Conservation (phyloP, 2,888 invertebrate genomes). For the Trachelus tabidus region DNA sequence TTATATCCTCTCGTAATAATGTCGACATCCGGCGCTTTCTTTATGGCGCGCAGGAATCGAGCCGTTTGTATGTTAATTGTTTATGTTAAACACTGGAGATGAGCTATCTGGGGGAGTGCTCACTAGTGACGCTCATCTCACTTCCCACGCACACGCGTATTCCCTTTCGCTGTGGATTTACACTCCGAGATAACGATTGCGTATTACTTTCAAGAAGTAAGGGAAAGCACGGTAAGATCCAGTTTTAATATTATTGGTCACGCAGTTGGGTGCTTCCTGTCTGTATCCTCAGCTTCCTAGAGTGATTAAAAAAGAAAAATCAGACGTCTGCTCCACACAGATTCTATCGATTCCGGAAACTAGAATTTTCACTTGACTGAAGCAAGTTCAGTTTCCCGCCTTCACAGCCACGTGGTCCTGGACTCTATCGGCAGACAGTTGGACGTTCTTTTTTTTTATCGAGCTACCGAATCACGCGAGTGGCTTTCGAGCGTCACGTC, state of each 20-base stretch:
- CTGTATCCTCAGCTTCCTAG: neutral
- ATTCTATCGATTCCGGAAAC: neutral
- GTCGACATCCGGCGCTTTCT: conserved; percentile 6
- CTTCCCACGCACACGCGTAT: neutral
- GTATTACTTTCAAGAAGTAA: neutral
- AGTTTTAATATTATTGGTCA: neutral
- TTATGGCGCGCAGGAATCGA: conserved; percentile 7
- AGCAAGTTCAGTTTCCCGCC: neutral
- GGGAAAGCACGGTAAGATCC: neutral
- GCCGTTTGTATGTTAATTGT: conserved; percentile 36
- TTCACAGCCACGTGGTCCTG: neutral
- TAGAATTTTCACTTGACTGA: neutral
- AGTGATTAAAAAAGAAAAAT: neutral
- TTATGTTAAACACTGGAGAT: conserved; percentile 31
- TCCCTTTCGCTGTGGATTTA: neutral
- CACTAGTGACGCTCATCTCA: neutral
- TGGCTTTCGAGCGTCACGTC: neutral
- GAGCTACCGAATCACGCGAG: neutral
- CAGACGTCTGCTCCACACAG: neutral
- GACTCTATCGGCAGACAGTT: neutral
- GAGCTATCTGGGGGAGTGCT: conserved; percentile 20
- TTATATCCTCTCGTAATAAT: conserved; percentile 3
- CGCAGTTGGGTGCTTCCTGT: neutral
- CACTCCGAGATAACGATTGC: neutral
- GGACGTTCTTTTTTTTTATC: neutral